Evolutionary conservation across 2,113 vertebrate species (phyloP), one percentile per base, ranked within the genome.

Genomic region (Athene noctua): DNA sequence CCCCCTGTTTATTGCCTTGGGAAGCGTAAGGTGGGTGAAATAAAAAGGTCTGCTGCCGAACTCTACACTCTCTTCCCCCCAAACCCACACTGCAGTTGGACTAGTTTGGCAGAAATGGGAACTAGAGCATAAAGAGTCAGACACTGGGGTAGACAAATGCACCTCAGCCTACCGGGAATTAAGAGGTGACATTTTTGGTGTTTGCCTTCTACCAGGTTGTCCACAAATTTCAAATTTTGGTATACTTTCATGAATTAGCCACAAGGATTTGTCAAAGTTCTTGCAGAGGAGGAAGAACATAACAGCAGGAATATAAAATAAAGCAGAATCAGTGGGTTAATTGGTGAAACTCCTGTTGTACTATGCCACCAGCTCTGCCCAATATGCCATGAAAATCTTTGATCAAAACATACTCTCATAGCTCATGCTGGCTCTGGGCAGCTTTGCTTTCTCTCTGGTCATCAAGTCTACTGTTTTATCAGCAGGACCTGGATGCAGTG

Each of bases 21-120:
- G 54, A 84, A 47, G 26, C 8, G 7, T 47, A 46, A 0, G 1
- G 12, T 9, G 5, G 32, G 25, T 5, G 4, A 59, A 9, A n/a
- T 7, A 19, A 57, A 0, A 4, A 71, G 26, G 7, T 79, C 57
- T 49, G 65, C 26, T 86, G 36, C 44, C 2, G 2, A 79, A 71
- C 0, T 2, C 21, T 17, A 27, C 11, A 5, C 3, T 58, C 30
- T 82, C 7, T 30, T 61, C 26, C 23, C 12, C 13, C 5, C 26
- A 85, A 71, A 22, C 12, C 11, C n/a, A 72, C 25, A 15, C 0
- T 27, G 20, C 73, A 86, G 27, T 3, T 49, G 32, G 15, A 67
- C 36, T 26, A 63, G 17, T 26, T 90, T 36, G 57, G 7, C 49
- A 80, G 63, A 68, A 92, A 79, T 14, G 19, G 77, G 44, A 71